A percentile compares a stretch with the other conserved stretches of the same genome.
Conservation (phyloP, 1,140 invertebrate genomes). For the Drosophila azteca region DNA sequence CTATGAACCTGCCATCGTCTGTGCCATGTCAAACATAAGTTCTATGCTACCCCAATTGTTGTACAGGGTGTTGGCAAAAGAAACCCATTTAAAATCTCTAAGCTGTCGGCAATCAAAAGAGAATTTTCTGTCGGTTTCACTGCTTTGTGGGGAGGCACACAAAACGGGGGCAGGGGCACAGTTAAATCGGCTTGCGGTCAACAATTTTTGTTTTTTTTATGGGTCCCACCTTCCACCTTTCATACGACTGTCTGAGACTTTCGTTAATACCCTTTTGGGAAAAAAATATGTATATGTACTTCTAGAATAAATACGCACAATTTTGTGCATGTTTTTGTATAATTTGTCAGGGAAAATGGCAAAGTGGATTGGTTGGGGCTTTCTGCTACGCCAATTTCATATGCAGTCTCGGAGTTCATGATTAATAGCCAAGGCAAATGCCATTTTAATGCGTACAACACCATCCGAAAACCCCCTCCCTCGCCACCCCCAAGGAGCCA, state of each 20-base stretch:
- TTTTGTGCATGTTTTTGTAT: conserved; percentile 8
- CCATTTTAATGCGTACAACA: conserved; percentile 1
- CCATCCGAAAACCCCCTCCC: too few relatives aligned
- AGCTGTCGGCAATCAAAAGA: neutral
- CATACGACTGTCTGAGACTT: neutral
- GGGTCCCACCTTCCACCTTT: conserved; percentile 13
- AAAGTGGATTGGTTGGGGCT: neutral
- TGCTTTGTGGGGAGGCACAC: neutral
- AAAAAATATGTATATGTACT: conserved; percentile 1
- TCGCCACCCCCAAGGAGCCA: too few relatives aligned
- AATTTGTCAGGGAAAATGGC: conserved; percentile 14
- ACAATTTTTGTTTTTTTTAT: conserved; percentile 22
- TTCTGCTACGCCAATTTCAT: conserved; percentile 18
- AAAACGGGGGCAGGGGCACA: conserved; percentile 14
- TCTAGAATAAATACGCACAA: neutral
- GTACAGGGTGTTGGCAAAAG: too few relatives aligned
- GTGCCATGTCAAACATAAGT: too few relatives aligned
- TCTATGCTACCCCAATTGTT: neutral
- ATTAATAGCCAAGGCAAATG: conserved; percentile 13
- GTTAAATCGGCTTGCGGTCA: conserved; percentile 35
- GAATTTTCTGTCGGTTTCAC: neutral
- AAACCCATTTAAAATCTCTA: neutral
- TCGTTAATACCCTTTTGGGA: conserved; percentile 8
- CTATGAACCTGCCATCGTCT: too few relatives aligned
- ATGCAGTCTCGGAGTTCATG: conserved; percentile 5